phyloP scores from a whole-genome alignment of 2,113 vertebrate species.

The Vidua chalybeata region DNA sequence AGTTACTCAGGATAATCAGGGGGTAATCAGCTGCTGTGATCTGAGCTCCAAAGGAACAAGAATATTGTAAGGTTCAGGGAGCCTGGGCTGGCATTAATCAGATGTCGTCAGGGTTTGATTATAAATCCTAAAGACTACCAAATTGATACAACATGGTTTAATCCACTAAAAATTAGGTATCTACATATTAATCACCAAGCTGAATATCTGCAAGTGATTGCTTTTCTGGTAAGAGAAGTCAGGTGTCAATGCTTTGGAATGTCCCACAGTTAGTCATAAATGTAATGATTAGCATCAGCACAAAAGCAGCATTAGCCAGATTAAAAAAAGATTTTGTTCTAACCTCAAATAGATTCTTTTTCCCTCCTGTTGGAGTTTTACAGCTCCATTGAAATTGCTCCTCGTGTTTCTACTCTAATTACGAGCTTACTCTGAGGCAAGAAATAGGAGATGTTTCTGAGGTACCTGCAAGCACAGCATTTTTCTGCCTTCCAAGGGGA shows the following conservation, averaged over 20 bases:
- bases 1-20: conserved; percentile 63
- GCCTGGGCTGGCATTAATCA: conserved; percentile 48
- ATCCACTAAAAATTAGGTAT: conserved; percentile 9
- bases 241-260: neutral
- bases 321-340: conserved; percentile 54
- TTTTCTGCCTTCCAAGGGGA: neutral
- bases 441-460: neutral
- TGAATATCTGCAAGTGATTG: neutral
- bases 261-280: neutral
- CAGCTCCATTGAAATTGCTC: conserved; percentile 11
- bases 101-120: conserved; percentile 24
- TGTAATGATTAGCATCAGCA: conserved; percentile 13
- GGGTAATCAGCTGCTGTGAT: conserved; percentile 61
- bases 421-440: conserved; percentile 10
- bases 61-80: conserved; percentile 35
- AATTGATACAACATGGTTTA: neutral
- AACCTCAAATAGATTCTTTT: neutral
- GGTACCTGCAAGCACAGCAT: conserved; percentile 3
- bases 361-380: neutral
- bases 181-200: neutral
- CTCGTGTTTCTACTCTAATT: neutral
- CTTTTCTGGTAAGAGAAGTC: conserved; percentile 9
- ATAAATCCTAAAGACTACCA: conserved; percentile 31
- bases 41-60: conserved; percentile 10
- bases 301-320: conserved; percentile 8